These are phyloP conservation scores for Drosophila asahinai DNA, from an alignment of 1,140 invertebrate genomes.

Conservation along the genomic window DNA sequence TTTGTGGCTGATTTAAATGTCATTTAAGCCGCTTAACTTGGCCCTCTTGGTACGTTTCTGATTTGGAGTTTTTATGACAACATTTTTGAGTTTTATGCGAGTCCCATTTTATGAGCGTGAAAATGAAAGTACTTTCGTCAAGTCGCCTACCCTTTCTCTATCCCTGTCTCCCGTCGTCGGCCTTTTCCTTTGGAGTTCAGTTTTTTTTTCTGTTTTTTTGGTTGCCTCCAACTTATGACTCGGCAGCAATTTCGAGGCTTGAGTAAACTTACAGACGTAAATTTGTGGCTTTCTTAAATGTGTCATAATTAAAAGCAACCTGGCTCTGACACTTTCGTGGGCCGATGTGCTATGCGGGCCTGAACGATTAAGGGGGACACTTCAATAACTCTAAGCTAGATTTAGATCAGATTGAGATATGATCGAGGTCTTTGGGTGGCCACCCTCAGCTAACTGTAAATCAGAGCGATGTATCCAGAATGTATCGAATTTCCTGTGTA, in stretches of 20 bases:
- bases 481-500: constrained; percentile 29
- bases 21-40: constrained; percentile 78
- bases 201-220: neutral
- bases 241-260: constrained; percentile 46
- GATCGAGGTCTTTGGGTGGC: constrained; percentile 17
- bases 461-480: neutral
- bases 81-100: constrained; percentile 64
- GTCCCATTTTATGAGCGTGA: constrained; percentile 75
- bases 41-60: constrained; percentile 50
- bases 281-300: constrained; percentile 66
- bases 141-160: constrained; percentile 25
- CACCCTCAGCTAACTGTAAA: constrained; percentile 9
- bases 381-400: constrained; percentile 15
- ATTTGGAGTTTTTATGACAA: constrained; percentile 66
- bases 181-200: constrained; percentile 46
- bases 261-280: constrained; percentile 43
- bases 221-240: constrained; percentile 50
- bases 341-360: constrained; percentile 21
- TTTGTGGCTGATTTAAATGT: constrained; percentile 72
- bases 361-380: constrained; percentile 29
- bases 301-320: constrained; percentile 67
- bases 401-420: constrained; percentile 38
- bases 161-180: constrained; percentile 25
- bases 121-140: constrained; percentile 80
- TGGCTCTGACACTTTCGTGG: constrained; percentile 25